Evolutionary conservation across 92 coral and sea anemone species (phyloP), one percentile per base, ranked within the genome.

Genomic region (Umimayanthus kanabou): DNA sequence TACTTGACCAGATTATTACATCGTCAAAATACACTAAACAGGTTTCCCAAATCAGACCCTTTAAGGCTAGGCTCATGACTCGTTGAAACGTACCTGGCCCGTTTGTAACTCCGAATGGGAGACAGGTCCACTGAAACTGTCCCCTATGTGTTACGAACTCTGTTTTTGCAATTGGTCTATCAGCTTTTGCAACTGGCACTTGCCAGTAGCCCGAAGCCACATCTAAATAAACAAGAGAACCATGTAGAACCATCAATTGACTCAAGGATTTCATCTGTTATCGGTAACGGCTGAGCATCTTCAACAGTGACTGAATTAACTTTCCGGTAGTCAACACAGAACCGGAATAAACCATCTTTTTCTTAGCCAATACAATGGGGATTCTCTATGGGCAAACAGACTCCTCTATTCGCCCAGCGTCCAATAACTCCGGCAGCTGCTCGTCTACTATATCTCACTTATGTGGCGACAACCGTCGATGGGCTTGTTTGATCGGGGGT

Each of bases 71-170:
- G 16, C 78, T 88, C 93, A 91, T 85, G 67, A 88, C 73, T 22
- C 87, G 49, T 49, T 42, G 75, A 58, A 90, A 90, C 23, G 26
- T 80, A 15, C 76, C 91, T 9, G 91, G 91, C 9, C 83, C 90
- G 28, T 87, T 87, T 6, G 85, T 87, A 7, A 88, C 29, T 22
- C 92, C 94, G 26, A 92, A 86, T 26, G 90, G 90, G 66, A 90
- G 55, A 45, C 85, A 43, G 29, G 73, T 93, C 91, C 89, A 93
- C 58, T 92, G 85, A 42, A 85, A 90, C 80, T 90, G 90, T 2
- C 95, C 95, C 22, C 80, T 88, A 45, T 92, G 90, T 3, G 88
- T 85, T 39, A 84, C 90, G 73, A 88, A 92, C 8, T 88, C 91
- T 16, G 95, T 88, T 61, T 93, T 92, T n/a, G n/a, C n/a, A n/a